Conservation (phyloP, 1,140 invertebrate genomes). For the Zaprionus capensis region DNA sequence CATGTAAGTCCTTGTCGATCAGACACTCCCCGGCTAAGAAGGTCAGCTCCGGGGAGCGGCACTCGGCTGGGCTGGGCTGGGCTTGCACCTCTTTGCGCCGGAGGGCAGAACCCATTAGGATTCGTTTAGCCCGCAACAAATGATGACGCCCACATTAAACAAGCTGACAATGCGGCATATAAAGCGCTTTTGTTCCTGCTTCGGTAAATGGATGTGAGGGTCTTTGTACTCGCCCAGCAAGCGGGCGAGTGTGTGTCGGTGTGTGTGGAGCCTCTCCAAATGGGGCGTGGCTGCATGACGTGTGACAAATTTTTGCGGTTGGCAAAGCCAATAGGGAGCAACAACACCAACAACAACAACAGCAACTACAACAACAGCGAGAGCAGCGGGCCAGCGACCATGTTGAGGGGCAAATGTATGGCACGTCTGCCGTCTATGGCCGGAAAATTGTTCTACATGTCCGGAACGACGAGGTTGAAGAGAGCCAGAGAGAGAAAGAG, state of each 20-base stretch:
- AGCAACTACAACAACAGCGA: background rate
- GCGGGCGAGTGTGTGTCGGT: constrained; percentile 3
- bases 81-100: constrained; percentile 1
- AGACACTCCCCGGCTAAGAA: background rate
- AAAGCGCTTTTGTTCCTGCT: constrained; percentile 6
- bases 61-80: constrained; percentile 1
- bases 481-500: background rate
- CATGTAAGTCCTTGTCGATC: constrained; percentile 4
- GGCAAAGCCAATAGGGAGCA: constrained; percentile 49
- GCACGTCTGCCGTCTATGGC: constrained; percentile 62
- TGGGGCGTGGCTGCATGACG: constrained; percentile 65
- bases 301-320: constrained; percentile 73
- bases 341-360: background rate
- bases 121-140: constrained; percentile 15
- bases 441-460: constrained; percentile 76
- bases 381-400: background rate
- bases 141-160: constrained; percentile 44
- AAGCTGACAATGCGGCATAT: constrained; percentile 52
- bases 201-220: constrained; percentile 4
- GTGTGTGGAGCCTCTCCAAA: constrained; percentile 41
- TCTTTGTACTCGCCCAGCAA: constrained; percentile 3
- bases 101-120: constrained; percentile 2
- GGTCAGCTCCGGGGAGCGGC: constrained; percentile 1
- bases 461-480: constrained; percentile 56
- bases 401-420: constrained; percentile 37